A percentile compares a stretch with the other conserved stretches of the same genome.
Evolutionary conservation across 2,888 invertebrate species (phyloP).

Genomic region (Plebejus melissa): DNA sequence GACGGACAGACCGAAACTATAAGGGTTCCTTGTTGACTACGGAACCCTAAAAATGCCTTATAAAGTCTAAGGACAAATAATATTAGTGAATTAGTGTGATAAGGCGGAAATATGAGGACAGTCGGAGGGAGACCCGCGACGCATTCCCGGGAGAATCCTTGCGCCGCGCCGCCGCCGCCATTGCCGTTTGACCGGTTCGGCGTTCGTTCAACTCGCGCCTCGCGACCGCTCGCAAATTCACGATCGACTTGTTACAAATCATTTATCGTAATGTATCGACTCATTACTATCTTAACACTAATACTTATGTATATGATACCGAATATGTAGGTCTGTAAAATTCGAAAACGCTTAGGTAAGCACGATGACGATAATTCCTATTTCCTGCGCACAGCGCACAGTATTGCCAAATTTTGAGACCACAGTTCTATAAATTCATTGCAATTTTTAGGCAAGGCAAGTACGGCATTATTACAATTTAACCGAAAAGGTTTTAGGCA

Average conservation of each 20-base stretch:
- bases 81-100: neutral
- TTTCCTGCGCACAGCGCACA: neutral
- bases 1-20: too few relatives aligned
- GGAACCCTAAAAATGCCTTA: neutral
- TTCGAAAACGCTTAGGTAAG: neutral
- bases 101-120: slow-evolving; percentile 54
- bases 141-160: slow-evolving; percentile 67
- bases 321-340: neutral
- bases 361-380: neutral
- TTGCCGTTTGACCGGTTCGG: slow-evolving; percentile 61
- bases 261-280: slow-evolving; percentile 27
- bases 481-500: neutral
- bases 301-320: neutral
- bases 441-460: neutral
- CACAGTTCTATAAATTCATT: neutral
- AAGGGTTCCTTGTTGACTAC: too few relatives aligned
- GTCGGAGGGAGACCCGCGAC: slow-evolving; percentile 43
- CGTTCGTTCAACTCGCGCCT: slow-evolving; percentile 67
- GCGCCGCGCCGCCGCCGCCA: slow-evolving; percentile 44
- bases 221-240: slow-evolving; percentile 52
- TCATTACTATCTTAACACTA: slow-evolving; percentile 5
- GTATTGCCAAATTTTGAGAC: neutral
- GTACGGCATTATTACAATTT: neutral
- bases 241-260: slow-evolving; percentile 36
- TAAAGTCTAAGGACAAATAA: neutral